Conservation (phyloP, 2,797 vertebrate species). For the Mycteria americana region DNA sequence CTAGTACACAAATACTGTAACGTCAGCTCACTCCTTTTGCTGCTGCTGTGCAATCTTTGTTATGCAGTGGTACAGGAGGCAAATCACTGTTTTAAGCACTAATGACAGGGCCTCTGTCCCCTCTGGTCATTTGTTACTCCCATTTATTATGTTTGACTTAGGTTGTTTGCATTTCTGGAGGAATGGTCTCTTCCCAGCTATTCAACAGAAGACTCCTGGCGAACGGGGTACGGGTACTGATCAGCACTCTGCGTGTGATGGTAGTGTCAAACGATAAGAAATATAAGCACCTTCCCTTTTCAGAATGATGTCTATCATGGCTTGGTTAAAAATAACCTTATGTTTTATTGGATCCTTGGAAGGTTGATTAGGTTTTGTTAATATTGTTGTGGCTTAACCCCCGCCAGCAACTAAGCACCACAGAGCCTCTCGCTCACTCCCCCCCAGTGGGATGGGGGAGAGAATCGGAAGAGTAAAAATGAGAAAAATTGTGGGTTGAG, state of each 20-base stretch:
- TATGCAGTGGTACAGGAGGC: background rate
- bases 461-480: too few species aligned
- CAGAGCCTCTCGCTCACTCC: too few species aligned
- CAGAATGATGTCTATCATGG: background rate
- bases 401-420: too few species aligned
- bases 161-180: background rate
- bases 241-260: background rate
- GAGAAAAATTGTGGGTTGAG: too few species aligned
- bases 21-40: background rate
- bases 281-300: background rate
- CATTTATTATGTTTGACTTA: background rate
- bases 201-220: background rate
- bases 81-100: background rate
- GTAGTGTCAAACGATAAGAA: background rate
- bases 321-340: background rate
- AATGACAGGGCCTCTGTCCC: background rate
- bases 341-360: background rate
- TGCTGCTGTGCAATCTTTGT: background rate
- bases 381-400: too few species aligned
- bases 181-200: background rate
- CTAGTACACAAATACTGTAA: background rate
- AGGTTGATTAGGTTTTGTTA: background rate
- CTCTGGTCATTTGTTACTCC: background rate
- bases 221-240: rapidly evolving
- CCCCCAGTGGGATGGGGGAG: too few species aligned